These are phyloP conservation scores for Dromas ardeola DNA, from an alignment of 2,113 vertebrate species.

Conservation along the genomic window DNA sequence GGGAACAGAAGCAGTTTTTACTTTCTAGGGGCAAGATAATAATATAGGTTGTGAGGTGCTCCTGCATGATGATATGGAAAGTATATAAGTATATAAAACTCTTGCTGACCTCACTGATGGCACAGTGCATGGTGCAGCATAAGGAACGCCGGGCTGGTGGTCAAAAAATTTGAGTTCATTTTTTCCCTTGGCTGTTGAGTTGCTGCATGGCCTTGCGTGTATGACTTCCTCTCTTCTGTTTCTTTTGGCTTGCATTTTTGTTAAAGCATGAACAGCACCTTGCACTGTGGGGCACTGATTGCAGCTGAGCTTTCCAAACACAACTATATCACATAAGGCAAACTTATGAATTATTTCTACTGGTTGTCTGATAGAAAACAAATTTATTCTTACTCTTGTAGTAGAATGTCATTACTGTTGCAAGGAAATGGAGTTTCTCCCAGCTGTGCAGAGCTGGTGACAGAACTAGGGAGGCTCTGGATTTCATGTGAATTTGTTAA, in stretches of 20 bases:
- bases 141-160: background rate
- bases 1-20: background rate
- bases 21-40: background rate
- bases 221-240: slow-evolving; percentile 9
- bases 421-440: slow-evolving; percentile 42
- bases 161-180: background rate
- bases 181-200: background rate
- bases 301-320: slow-evolving; percentile 22
- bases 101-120: background rate
- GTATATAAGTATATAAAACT: background rate
- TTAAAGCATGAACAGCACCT: slow-evolving; percentile 8
- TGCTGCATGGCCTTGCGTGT: background rate
- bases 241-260: background rate
- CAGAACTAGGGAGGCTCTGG: slow-evolving; percentile 50
- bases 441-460: slow-evolving; percentile 46
- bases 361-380: slow-evolving; percentile 47
- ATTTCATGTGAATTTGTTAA: background rate
- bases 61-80: background rate
- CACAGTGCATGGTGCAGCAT: background rate
- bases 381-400: slow-evolving; percentile 51
- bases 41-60: background rate
- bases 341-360: slow-evolving; percentile 57
- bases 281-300: background rate
- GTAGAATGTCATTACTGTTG: slow-evolving; percentile 50
- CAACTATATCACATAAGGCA: background rate